Base-by-base conservation (phyloP, 2,113 vertebrate genomes). In the Talpa occidentalis region DNA sequence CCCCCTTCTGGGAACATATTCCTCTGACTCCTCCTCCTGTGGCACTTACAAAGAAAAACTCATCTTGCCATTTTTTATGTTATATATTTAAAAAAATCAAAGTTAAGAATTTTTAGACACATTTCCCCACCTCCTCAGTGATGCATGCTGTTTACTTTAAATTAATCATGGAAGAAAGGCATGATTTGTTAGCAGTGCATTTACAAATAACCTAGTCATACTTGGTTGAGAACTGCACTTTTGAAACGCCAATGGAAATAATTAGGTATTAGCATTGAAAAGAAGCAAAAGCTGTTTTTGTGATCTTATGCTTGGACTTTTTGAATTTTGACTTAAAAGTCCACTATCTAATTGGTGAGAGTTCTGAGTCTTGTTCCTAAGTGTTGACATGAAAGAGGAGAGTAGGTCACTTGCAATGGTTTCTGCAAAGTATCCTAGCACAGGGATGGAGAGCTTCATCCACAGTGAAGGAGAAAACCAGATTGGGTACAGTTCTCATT, bases 321-420 rank as follows among this genome's bases (percentile, higher is more conserved):
- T n/a, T 73, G 30, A 69, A 54, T 93, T 81, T 95, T 86, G 8
- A 82, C 14, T 91, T 37, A 49, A 85, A 96, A 42, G n/a, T 81
- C 26, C 60, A 24, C 40, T 60, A 35, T 26, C 5, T 95, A 67
- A 78, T 92, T 56, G 86, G 37, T 76, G 73, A 40, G 60, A 72
- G 49, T 64, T 90, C 74, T 73, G 49, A 94, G 73, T 73, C 72
- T 44, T 62, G 52, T 62, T 89, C 62, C 14, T 40, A 79, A 69
- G 70, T 79, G 30, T 47, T 95, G 83, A 72, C 44, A 47, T 42
- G 54, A 69, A 79, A 64, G 40, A 72, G 77, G 76, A 59, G 49
- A 72, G 59, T 19, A 56, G 49, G 73, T 2, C 62, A 30, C 8
- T 67, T 67, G 77, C 17, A 26, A 24, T 86, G 77, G n/a, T 88